Conservation (phyloP, 2,797 vertebrate genomes). For the Syndactyla subalaris region DNA sequence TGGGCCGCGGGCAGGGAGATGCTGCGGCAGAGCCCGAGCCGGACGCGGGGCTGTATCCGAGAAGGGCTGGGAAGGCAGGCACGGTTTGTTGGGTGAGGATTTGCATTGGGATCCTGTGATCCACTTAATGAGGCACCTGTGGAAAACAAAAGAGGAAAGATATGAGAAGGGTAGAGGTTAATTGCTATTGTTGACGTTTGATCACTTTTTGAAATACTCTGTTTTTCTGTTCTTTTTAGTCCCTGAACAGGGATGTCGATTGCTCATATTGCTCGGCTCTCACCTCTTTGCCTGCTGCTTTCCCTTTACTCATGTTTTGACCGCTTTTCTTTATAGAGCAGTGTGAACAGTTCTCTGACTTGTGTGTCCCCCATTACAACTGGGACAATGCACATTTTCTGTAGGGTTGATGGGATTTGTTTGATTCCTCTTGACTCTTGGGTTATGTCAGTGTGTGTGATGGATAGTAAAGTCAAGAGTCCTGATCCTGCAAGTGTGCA, state of each 20-base stretch:
- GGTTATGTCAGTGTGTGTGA: neutral
- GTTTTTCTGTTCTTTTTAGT: neutral
- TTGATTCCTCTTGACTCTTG: neutral
- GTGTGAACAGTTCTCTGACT: neutral
- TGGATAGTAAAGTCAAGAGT: neutral
- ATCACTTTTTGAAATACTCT: neutral
- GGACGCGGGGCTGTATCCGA: neutral
- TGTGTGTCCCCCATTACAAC: neutral
- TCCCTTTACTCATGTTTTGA: neutral
- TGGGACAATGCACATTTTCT: fast-evolving
- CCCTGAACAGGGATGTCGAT: neutral
- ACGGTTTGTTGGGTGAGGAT: fast-evolving
- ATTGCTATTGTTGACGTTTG: neutral
- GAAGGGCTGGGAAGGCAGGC: neutral
- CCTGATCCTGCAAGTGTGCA: neutral
- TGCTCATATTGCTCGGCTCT: neutral
- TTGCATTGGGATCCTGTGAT: neutral
- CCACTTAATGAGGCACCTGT: neutral
- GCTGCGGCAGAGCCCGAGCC: neutral
- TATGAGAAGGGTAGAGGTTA: neutral
- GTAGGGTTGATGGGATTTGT: neutral
- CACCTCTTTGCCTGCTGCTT: neutral
- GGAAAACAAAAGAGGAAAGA: neutral
- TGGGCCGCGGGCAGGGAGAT: neutral
- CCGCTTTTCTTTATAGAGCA: neutral